Base-by-base conservation (phyloP, 2,888 invertebrate genomes). In the Lymantria monacha region DNA sequence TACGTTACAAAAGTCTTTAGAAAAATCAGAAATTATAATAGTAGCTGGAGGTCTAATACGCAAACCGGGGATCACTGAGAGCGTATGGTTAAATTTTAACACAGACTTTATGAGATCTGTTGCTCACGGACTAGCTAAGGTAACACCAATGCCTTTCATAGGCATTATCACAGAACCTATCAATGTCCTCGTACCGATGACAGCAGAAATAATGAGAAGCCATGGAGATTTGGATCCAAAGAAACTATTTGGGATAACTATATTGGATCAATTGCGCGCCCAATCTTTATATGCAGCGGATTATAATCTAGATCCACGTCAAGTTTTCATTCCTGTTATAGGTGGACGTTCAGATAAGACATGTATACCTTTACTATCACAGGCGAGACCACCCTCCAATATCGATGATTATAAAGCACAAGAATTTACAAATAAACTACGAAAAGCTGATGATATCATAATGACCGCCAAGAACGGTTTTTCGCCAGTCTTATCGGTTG, bases 291-390 rank as follows among this genome's bases (percentile, higher is more conserved):
- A 94, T 38, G 95, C 96, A 1, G 91, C 93, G 58, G 91, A 93
- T 12, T 81, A 94, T 76, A 92, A 93, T 0, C 63, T 95, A 40
- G 92, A 93, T 61, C 94, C 96, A 0, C 87, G 92, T 57, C 89
- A 92, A 57, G 94, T 96, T 10, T 82, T 89, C 59, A 94, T 96
- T 9, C 97, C 97, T 0, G 95, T 97, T 0, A 89, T 94, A 46
- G 96, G 97, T 33, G 97, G 97, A 0, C 95, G 95, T 78, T 94
- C 95, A 14, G 93, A 94, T 11, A 92, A 93, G 56, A 96, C 96
- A 0, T 94, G 95, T 58, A 92, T 97, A 15, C 97, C 97, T 0
- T 84, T 97, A 13, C 91, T 96, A 51, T 96, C 96, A 0, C 94
- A 95, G 71, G 92, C 93, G 5, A 92, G 87, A 51, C 96, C 95